Base-by-base conservation (phyloP, 2,797 vertebrate species). In the Numenius phaeopus region DNA sequence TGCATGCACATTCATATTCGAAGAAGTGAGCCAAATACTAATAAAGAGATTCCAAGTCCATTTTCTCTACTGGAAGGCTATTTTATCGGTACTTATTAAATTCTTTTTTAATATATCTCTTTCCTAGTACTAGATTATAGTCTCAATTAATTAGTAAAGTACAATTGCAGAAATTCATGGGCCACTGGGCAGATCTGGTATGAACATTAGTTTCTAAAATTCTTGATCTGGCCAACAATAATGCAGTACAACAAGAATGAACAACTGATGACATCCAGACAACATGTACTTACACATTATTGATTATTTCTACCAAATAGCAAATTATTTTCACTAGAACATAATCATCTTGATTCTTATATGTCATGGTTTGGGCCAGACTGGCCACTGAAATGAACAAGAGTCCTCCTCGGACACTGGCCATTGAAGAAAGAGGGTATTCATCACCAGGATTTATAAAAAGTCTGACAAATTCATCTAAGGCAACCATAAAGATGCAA, bases 111-210 rank as follows among this genome's bases (percentile, higher is more conserved):
- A 30, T 27, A 34, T 30, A 39, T 39, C 5, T 61, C 50, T 87
- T 67, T 77, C 50, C 32, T 69, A 73, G 40, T 57, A 77, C 23
- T 34, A 57, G 52, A 87, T 80, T 83, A 57, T 42, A 15, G 19
- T 83, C 55, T 93, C 55, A 40, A 32, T 72, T 94, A 90, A 88
- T 97, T 91, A 93, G 78, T 87, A 47, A 88, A 83, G 40, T 44
- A 55, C 5, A 57, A 4, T 2, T 66, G 50, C 34, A 81, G 46
- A 83, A 89, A 86, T 37, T 88, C 54, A 73, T 40, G 62, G 67
- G 17, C 57, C 78, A 83, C 10, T 79, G 58, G 70, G 55, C 62
- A 79, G 66, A 90, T 70, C 7, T 78, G 46, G 14, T 61, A 49
- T 21, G 39, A 90, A 85, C 67, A 87, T 32, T 55, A 50, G 59